A percentile compares a stretch with the other conserved stretches of the same genome.
phyloP scores from a whole-genome alignment of 2,797 vertebrate species.

The Centropyge bicolor region DNA sequence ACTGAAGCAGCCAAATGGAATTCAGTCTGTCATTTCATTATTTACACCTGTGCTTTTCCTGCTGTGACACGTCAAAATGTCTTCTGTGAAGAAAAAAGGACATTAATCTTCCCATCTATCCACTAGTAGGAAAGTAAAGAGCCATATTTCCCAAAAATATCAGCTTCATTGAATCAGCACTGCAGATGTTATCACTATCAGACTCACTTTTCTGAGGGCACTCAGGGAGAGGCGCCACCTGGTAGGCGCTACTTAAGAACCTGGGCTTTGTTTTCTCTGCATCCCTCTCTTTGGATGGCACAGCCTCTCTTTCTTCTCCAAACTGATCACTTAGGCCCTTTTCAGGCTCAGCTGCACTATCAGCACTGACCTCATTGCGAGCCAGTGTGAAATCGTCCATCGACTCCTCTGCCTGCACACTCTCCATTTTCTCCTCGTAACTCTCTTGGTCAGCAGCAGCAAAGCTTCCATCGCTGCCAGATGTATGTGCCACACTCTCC shows the following conservation, averaged over 20 bases:
- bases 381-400: slow-evolving; percentile 14
- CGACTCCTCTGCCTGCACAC: slow-evolving; percentile 29
- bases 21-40: not conserved
- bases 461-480: slow-evolving; percentile 53
- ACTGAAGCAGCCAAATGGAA: not conserved
- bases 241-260: slow-evolving; percentile 63
- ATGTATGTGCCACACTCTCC: slow-evolving; percentile 62
- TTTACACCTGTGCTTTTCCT: not conserved
- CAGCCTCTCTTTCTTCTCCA: slow-evolving; percentile 45
- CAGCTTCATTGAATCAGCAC: not conserved
- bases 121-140: slow-evolving; percentile 4
- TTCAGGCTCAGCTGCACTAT: slow-evolving; percentile 11
- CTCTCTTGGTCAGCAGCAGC: slow-evolving; percentile 50
- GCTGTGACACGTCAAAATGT: not conserved
- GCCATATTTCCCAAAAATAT: not conserved
- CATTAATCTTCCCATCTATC: slow-evolving; percentile 3
- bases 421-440: slow-evolving; percentile 47
- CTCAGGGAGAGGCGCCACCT: slow-evolving; percentile 76
- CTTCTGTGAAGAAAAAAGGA: no score
- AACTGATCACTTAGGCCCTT: slow-evolving; percentile 9
- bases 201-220: slow-evolving; percentile 81
- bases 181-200: slow-evolving; percentile 10
- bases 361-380: slow-evolving; percentile 20
- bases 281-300: slow-evolving; percentile 27
- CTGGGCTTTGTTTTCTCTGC: slow-evolving; percentile 50